These are phyloP conservation scores for Bucco capensis DNA, from an alignment of 2,113 vertebrate genomes.

Conservation along the genomic window DNA sequence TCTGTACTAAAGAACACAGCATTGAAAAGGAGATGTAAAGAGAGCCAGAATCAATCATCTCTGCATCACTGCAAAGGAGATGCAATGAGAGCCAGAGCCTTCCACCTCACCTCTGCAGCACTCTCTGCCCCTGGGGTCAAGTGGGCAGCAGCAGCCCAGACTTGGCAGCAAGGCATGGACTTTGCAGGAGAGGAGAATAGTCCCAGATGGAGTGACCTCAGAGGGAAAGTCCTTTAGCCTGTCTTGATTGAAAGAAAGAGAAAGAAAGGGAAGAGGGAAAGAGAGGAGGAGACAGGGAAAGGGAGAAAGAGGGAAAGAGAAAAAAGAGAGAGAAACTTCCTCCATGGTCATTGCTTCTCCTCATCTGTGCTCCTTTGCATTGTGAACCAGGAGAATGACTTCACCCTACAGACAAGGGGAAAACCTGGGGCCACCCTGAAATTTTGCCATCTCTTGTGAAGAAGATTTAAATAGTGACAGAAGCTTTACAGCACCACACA, in stretches of 20 bases:
- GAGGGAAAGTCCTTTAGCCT: background rate
- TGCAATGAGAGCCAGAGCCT: background rate
- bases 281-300: too few relatives aligned
- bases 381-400: background rate
- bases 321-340: background rate
- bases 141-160: background rate
- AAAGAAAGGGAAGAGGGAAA: too few relatives aligned
- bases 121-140: background rate
- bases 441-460: constrained; percentile 30
- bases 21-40: background rate
- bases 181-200: background rate
- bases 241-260: background rate
- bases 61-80: background rate
- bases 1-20: background rate
- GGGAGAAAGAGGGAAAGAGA: too few relatives aligned
- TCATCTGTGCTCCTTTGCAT: background rate
- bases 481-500: constrained; percentile 59
- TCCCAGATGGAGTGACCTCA: background rate
- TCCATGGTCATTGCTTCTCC: background rate
- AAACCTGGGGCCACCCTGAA: constrained; percentile 9
- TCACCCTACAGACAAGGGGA: background rate
- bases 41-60: too few relatives aligned
- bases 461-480: constrained; percentile 62
- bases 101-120: background rate
- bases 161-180: background rate